These are phyloP conservation scores for Bombus waltoni DNA, from an alignment of 1,140 invertebrate species.

Conservation along the genomic window DNA sequence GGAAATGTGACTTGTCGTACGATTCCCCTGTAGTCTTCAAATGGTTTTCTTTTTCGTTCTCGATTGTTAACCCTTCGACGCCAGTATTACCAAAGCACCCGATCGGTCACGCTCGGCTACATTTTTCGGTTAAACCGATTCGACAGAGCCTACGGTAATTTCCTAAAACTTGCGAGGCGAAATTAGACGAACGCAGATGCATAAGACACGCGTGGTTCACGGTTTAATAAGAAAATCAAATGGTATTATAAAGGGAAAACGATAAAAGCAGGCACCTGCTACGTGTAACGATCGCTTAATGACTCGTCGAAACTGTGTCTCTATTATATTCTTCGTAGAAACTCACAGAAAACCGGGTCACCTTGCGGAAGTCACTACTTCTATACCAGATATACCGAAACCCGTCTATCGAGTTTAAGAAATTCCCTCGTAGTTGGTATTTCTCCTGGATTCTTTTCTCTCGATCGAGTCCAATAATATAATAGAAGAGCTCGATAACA, in stretches of 20 bases:
- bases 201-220: constrained; percentile 74
- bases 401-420: background rate
- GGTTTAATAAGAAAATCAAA: constrained; percentile 72
- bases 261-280: constrained; percentile 70
- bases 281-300: constrained; percentile 72
- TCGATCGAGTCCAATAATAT: too few relatives aligned
- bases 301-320: constrained; percentile 65
- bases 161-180: constrained; percentile 70
- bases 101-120: constrained; percentile 66
- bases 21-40: too few relatives aligned
- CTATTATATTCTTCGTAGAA: constrained; percentile 46
- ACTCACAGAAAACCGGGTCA: constrained; percentile 6
- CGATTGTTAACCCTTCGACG: constrained; percentile 29
- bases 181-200: constrained; percentile 73
- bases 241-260: constrained; percentile 19
- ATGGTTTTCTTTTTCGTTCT: background rate
- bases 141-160: constrained; percentile 66
- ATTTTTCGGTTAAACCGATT: constrained; percentile 67
- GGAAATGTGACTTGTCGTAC: too few relatives aligned
- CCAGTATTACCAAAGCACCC: background rate
- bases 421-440: background rate
- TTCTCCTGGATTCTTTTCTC: background rate
- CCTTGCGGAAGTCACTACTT: background rate
- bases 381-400: background rate
- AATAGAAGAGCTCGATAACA: background rate